Evolutionary conservation across 2,113 vertebrate species (phyloP).

Genomic region (Silurus glanis): DNA sequence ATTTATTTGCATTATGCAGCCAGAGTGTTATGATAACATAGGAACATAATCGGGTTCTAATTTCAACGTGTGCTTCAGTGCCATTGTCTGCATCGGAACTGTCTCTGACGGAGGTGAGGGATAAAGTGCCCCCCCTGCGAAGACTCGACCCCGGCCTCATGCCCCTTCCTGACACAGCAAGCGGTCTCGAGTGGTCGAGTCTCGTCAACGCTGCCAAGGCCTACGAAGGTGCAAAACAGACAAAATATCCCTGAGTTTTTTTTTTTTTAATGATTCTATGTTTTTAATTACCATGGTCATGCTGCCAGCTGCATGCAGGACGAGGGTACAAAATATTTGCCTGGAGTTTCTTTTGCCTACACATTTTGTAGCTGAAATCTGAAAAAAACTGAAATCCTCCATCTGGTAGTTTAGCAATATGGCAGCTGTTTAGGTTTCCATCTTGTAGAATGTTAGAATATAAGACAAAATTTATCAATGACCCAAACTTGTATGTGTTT

Average conservation of each 20-base stretch:
- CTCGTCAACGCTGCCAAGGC: conserved; percentile 88
- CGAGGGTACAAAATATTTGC: conserved; percentile 10
- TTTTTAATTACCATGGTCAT: neutral
- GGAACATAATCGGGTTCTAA: neutral
- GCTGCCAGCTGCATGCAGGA: conserved; percentile 34
- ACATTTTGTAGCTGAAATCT: conserved; percentile 33
- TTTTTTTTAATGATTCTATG: neutral
- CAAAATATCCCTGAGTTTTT: neutral
- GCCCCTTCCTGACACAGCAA: conserved; percentile 86
- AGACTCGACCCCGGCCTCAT: conserved; percentile 83
- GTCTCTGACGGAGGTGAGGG: conserved; percentile 78
- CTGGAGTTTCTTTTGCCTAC: neutral
- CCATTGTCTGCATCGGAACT: conserved; percentile 82
- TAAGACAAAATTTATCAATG: neutral
- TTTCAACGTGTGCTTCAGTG: conserved; percentile 61
- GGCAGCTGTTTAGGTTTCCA: neutral
- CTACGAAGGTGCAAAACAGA: conserved; percentile 78
- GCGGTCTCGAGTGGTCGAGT: conserved; percentile 89
- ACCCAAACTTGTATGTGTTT: neutral
- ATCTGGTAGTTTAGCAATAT: neutral
- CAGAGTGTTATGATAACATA: neutral
- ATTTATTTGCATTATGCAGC: neutral
- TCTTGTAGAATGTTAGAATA: conserved; percentile 3
- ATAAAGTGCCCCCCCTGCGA: conserved; percentile 75
- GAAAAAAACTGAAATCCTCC: conserved; percentile 2